Percentiles rank a stretch among this genome's conserved stretches.
Conservation (phyloP, 2,113 vertebrate species). For the Stegostoma tigrinum region DNA sequence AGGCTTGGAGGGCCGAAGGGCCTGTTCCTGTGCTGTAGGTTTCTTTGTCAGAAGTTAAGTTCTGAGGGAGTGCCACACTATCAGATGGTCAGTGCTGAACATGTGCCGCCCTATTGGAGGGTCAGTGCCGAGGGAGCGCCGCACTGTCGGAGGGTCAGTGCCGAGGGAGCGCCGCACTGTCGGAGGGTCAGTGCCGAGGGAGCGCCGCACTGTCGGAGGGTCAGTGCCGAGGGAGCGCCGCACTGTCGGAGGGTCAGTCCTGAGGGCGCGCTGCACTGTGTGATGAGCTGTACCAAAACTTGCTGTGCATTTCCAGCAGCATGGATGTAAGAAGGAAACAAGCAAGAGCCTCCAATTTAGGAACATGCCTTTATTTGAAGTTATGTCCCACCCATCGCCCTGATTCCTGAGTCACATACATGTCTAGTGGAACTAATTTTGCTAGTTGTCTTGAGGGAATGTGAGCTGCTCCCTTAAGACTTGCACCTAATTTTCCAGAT, state of each 20-base stretch:
- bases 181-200: background rate
- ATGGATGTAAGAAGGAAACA: background rate
- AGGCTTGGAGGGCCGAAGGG: no score
- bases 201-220: background rate
- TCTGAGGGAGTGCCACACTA: background rate
- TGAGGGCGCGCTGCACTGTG: background rate
- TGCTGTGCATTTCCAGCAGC: no score
- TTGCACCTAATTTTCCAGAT: background rate
- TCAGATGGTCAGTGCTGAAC: background rate
- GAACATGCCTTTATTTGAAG: background rate
- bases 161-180: background rate
- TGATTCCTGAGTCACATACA: background rate
- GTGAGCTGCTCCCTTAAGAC: no score
- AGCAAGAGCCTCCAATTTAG: background rate
- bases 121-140: background rate
- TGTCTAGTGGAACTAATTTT: background rate
- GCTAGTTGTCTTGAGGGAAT: background rate
- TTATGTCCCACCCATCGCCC: background rate
- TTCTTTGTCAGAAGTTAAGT: background rate
- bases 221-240: background rate
- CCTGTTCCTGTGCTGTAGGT: no score
- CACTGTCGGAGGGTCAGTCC: background rate
- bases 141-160: background rate
- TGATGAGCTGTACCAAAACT: background rate
- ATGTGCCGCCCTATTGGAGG: background rate